These are phyloP conservation scores for Spermophilus dauricus DNA, from an alignment of 2,113 vertebrate species.

Conservation along the genomic window DNA sequence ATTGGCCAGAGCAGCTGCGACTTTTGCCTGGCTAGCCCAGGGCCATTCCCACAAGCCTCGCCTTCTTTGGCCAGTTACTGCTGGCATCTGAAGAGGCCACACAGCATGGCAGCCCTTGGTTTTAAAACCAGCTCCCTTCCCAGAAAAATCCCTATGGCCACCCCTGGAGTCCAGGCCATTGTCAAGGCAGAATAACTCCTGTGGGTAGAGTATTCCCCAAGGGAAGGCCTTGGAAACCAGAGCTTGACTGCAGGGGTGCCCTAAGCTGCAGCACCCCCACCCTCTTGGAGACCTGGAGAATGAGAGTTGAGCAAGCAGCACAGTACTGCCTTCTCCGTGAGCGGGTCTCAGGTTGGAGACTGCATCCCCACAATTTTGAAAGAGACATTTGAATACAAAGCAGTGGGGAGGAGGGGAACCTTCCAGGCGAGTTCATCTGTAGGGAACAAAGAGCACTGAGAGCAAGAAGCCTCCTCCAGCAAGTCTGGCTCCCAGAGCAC, in stretches of 20 bases:
- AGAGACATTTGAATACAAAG: neutral
- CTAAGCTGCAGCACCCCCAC: neutral
- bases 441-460: neutral
- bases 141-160: neutral
- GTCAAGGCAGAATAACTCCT: neutral
- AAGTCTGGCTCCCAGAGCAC: neutral
- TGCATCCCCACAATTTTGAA: neutral
- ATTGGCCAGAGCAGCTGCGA: conserved; percentile 67
- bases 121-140: neutral
- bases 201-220: neutral
- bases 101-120: neutral
- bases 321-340: neutral
- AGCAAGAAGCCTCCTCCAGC: neutral
- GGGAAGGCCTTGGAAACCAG: neutral
- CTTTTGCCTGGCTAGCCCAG: neutral
- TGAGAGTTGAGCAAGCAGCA: neutral
- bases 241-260: neutral
- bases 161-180: neutral
- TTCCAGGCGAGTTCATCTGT: neutral
- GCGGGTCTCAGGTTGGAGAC: neutral
- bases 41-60: neutral
- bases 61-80: neutral
- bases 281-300: neutral
- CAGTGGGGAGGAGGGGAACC: no score
- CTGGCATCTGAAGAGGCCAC: conserved; percentile 10